phyloP scores from a whole-genome alignment of 2,888 invertebrate species.

The Nephrocerus scutellatus region DNA sequence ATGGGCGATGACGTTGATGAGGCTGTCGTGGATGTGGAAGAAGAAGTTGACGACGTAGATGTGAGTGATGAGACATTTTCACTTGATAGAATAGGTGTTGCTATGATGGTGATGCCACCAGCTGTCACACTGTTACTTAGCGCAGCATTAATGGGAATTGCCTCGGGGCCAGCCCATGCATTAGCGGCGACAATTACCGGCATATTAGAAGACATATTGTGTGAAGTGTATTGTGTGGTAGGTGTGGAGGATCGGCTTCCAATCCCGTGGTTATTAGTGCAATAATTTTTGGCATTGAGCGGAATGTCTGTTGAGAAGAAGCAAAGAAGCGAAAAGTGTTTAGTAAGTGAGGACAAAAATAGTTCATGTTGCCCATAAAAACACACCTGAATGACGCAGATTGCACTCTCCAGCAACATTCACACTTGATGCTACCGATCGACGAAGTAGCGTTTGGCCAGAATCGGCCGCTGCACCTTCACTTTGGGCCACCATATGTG shows the following conservation, averaged over 20 bases:
- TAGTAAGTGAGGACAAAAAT: too few relatives aligned
- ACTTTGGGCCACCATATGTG: constrained; percentile 23
- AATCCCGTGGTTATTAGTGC: constrained; percentile 3
- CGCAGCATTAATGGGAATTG: constrained; percentile 6
- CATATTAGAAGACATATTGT: constrained; percentile 20
- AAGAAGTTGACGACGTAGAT: constrained; percentile 25
- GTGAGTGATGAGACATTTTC: constrained; percentile 29
- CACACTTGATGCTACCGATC: constrained; percentile 23
- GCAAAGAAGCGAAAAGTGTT: too few relatives aligned
- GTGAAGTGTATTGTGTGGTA: constrained; percentile 16
- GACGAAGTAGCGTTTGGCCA: constrained; percentile 31
- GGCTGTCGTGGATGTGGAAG: constrained; percentile 26
- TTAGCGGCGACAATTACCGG: constrained; percentile 7
- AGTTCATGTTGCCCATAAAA: too few relatives aligned
- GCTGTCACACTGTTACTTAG: constrained; percentile 10
- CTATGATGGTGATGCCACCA: constrained; percentile 17
- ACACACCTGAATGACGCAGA: constrained; percentile 31
- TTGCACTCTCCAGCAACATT: constrained; percentile 13
- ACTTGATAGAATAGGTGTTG: constrained; percentile 23
- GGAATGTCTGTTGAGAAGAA: constrained; percentile 26
- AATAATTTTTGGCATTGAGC: constrained; percentile 28
- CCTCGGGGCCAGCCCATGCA: not conserved
- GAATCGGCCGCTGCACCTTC: constrained; percentile 22
- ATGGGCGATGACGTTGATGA: constrained; percentile 26
- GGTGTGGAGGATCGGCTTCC: constrained; percentile 30